Percentiles rank a stretch among this genome's conserved stretches.
Evolutionary conservation across 2,113 vertebrate genomes (phyloP).

Genomic region (Rhinopithecus roxellana): DNA sequence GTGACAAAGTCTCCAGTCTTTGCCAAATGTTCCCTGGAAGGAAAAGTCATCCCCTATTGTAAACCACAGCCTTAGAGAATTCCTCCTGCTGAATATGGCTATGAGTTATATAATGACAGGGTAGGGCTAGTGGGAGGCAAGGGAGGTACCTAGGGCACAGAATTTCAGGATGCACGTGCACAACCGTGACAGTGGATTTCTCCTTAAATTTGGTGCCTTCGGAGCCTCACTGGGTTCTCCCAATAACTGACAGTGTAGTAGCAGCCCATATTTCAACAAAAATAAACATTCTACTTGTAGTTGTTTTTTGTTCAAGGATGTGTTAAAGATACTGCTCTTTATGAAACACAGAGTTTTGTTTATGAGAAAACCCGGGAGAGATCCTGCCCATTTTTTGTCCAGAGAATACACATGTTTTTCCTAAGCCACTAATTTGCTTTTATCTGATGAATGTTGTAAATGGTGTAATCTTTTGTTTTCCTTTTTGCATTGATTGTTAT

Average conservation of each 20-base stretch:
- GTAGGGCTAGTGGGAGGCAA: no score
- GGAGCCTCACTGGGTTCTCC: not conserved
- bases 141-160: not conserved
- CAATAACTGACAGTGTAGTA: not conserved
- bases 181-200: accelerated
- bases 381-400: not conserved
- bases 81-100: not conserved
- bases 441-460: not conserved
- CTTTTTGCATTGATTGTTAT: not conserved
- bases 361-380: not conserved
- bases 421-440: not conserved
- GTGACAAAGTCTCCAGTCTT: not conserved
- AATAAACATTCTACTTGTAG: not conserved
- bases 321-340: not conserved
- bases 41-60: not conserved
- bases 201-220: not conserved
- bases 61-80: not conserved
- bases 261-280: not conserved
- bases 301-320: not conserved
- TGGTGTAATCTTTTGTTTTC: not conserved
- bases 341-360: not conserved
- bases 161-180: not conserved
- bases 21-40: not conserved
- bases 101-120: not conserved
- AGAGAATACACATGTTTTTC: not conserved